Conservation (phyloP, 30 jellyfish, hydroid and myxozoan species). For the Morbakka virulenta region DNA sequence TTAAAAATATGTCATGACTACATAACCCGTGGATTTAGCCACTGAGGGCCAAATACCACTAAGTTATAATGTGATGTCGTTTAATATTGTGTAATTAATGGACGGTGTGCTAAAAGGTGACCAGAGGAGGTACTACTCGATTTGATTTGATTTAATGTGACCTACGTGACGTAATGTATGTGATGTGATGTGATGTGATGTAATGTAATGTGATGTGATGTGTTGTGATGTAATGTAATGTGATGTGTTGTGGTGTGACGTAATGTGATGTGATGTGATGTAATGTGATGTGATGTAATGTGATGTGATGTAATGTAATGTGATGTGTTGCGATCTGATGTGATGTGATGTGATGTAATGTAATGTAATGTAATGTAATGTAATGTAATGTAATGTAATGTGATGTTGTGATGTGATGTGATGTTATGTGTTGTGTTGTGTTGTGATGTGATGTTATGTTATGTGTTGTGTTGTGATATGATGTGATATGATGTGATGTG, state of each 20-base stretch:
- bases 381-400: background rate
- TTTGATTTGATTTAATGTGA: too few species aligned
- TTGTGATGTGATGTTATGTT: background rate
- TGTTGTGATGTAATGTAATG: background rate
- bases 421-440: background rate
- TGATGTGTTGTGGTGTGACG: background rate
- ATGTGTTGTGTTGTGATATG: background rate
- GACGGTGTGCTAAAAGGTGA: too few species aligned
- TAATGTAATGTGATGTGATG: background rate
- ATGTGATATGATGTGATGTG: background rate
- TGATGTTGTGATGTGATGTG: conserved; percentile 1
- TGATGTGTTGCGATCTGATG: background rate
- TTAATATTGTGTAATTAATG: too few species aligned
- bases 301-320: background rate
- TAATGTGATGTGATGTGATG: background rate
- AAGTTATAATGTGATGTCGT: too few species aligned
- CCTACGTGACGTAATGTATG: background rate
- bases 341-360: background rate
- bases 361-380: background rate
- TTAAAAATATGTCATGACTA: too few species aligned
- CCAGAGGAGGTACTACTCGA: too few species aligned
- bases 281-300: background rate
- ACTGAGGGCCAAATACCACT: too few species aligned
- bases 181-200: background rate
- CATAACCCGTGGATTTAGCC: too few species aligned